Evolutionary conservation across 23 tunicate species (phyloP), one percentile per base, ranked within the genome.

Genomic region (Halocynthia aurantium): DNA sequence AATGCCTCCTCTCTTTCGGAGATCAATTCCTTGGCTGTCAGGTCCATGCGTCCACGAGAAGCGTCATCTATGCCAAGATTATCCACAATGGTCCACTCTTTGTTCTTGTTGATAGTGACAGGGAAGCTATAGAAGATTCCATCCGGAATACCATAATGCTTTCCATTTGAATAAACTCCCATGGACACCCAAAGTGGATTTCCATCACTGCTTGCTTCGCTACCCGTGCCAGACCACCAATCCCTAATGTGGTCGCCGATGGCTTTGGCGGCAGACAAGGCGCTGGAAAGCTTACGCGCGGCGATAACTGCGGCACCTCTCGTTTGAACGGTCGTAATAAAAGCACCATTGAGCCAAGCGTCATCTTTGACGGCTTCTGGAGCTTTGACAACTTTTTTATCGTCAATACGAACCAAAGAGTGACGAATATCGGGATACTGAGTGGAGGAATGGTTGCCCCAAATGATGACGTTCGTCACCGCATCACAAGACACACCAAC

Each of bases 401-500:
- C 90, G 51, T 79, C 86, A 11, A 55, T 57, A 54, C 20, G 31
- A 52, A 88, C 91, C 9, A 61, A 12, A 17, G 95, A 95, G 67
- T 94, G 95, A 9, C 85, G 66, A 6, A 84, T 88, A 67, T 94
- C 99, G 20, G 99, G 99, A 56, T 84, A 94, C 57, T 94, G 99
- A 53, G 99, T 94, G 8, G 99, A 88, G 10, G 99, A 94, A 69
- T 94, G 99, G 84, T 94, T 94, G 51, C 99, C 99, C 99, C 99
- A 94, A 67, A 94, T 94, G 44, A 85, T 88, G 61, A 90, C 87
- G 60, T 94, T 88, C 18, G 49, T 54, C n/a, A 94, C 99, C 31
- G 80, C 75, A 55, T 66, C 55, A 52, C 71, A 71, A 52, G 99
- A 19, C 52, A 87, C 84, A 5, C 94, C 89, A 63, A 84, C 75